These are phyloP conservation scores for Tenebrosternarchus preto DNA, from an alignment of 2,113 vertebrate species.

Conservation along the genomic window DNA sequence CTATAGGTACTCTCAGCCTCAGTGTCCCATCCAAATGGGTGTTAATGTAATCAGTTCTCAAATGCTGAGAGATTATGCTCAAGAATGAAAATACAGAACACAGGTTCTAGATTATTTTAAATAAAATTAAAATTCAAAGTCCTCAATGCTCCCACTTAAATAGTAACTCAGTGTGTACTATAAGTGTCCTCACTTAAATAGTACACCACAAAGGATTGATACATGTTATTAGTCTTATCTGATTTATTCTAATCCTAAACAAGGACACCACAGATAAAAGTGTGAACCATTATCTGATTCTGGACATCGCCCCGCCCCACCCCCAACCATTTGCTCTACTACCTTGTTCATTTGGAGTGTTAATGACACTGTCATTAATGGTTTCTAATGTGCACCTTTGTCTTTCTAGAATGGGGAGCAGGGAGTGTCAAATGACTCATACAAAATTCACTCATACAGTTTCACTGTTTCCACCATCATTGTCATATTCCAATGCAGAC, in stretches of 20 bases:
- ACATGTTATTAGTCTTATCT: background rate
- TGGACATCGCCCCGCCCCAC: constrained; percentile 38
- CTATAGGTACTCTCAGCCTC: background rate
- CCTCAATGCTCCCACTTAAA: background rate
- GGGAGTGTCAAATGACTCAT: constrained; percentile 44
- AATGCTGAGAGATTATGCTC: background rate
- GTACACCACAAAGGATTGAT: background rate
- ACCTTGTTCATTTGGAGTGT: constrained; percentile 46
- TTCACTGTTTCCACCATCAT: constrained; percentile 27
- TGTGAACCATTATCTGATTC: constrained; percentile 25
- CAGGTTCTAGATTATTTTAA: background rate
- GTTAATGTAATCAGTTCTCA: constrained; percentile 39
- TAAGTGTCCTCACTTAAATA: too few species aligned
- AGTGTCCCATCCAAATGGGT: constrained; percentile 1
- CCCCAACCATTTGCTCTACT: too few species aligned
- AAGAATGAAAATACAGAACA: constrained; percentile 8
- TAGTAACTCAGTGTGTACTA: background rate
- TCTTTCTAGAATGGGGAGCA: constrained; percentile 27
- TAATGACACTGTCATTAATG: constrained; percentile 58
- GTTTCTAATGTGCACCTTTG: constrained; percentile 44
- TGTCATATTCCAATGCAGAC: constrained; percentile 25
- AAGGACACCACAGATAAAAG: background rate
- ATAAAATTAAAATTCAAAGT: background rate
- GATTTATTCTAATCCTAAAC: background rate
- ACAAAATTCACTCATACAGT: constrained; percentile 42